Conservation (phyloP, 2,888 invertebrate species). For the Chymomyza caudatula region DNA sequence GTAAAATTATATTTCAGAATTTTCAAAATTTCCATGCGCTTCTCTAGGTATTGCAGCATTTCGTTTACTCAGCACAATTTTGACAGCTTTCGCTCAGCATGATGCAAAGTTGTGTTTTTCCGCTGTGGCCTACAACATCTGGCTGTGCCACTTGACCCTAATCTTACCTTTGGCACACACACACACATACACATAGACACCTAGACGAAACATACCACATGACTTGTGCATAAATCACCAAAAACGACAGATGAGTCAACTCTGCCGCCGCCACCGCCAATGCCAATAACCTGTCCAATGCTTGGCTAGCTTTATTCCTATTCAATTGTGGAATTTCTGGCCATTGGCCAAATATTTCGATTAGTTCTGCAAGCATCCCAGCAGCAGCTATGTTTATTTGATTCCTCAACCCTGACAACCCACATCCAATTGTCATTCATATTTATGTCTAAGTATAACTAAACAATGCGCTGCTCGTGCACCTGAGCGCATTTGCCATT, state of each 20-base stretch:
- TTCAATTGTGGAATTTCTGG: constrained; percentile 24
- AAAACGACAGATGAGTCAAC: constrained; percentile 36
- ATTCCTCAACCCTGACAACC: neutral
- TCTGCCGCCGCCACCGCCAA: neutral
- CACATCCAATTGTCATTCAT: neutral
- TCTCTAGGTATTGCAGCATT: constrained; percentile 7
- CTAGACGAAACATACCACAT: neutral
- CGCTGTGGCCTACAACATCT: constrained; percentile 1
- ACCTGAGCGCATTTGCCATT: constrained; percentile 34
- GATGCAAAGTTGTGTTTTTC: constrained; percentile 1
- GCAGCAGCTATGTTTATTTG: neutral
- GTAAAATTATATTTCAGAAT: constrained; percentile 24
- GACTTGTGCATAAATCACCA: constrained; percentile 42
- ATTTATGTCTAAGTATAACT: constrained; percentile 1
- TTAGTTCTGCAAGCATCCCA: neutral
- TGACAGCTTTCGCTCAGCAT: constrained; percentile 30
- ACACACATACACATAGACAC: neutral
- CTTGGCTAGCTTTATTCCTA: constrained; percentile 1
- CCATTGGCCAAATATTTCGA: constrained; percentile 27
- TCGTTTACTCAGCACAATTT: constrained; percentile 17
- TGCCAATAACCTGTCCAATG: constrained; percentile 1
- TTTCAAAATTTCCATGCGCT: constrained; percentile 59
- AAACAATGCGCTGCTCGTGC: constrained; percentile 25
- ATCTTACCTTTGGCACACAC: neutral
- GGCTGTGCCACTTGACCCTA: constrained; percentile 23